These are phyloP conservation scores for Apogon hyalosoma DNA, from an alignment of 2,797 vertebrate species.

Conservation along the genomic window DNA sequence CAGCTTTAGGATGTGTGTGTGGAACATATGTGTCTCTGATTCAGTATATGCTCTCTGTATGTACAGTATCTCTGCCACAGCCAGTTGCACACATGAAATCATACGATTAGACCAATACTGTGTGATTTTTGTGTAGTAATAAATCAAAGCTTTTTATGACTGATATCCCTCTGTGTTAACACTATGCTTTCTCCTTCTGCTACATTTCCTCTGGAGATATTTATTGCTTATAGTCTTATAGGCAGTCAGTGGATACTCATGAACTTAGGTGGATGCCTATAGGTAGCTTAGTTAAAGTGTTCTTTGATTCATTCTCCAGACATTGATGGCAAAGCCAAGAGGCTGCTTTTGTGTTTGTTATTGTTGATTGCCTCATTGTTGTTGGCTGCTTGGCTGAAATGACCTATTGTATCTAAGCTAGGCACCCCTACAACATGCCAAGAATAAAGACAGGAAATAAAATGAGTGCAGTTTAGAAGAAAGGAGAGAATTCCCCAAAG, in stretches of 20 bases:
- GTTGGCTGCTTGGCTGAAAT: conserved; percentile 57
- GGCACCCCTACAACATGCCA: conserved; percentile 32
- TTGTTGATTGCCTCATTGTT: conserved; percentile 62
- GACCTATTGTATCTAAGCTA: conserved; percentile 59
- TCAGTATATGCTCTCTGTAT: not conserved
- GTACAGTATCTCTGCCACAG: not conserved
- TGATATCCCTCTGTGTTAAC: conserved; percentile 23
- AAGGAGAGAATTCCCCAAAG: conserved; percentile 68
- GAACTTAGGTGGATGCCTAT: conserved; percentile 20
- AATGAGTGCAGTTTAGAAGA: conserved; percentile 65
- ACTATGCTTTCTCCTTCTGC: conserved; percentile 1
- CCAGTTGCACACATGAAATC: conserved; percentile 10
- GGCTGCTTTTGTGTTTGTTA: conserved; percentile 47
- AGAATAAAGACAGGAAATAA: conserved; percentile 70
- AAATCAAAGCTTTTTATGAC: conserved; percentile 22
- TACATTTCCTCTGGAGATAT: conserved; percentile 11
- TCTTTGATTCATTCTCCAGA: conserved; percentile 34
- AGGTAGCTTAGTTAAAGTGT: conserved; percentile 13
- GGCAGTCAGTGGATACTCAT: conserved; percentile 7
- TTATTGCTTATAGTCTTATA: conserved; percentile 6
- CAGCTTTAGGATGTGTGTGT: conserved; percentile 9
- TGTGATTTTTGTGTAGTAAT: conserved; percentile 14
- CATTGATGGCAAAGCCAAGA: conserved; percentile 28
- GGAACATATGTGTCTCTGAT: not conserved
- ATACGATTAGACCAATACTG: conserved; percentile 6